Evolutionary conservation across 2,797 vertebrate genomes (phyloP), one percentile per base, ranked within the genome.

Genomic region (Peromyscus melanophrys): DNA sequence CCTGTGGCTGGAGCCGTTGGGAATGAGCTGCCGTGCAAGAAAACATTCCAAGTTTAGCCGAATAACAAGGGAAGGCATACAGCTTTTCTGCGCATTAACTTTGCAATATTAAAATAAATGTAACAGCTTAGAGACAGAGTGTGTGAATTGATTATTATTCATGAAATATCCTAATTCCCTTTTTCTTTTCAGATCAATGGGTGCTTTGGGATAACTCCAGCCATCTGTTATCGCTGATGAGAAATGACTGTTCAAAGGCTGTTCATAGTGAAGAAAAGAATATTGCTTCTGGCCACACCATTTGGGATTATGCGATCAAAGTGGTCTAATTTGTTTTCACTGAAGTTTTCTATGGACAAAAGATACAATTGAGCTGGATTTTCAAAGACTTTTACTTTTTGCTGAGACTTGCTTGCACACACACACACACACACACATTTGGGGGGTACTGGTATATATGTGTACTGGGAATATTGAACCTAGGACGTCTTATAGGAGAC

Each of bases 1-100:
- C 91, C 99, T 99, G 96, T 99, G 99, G 97, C 99, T 99, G 92
- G 99, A 99, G 97, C 99, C 98, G 2, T 98, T 99, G 37, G 98
- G 96, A 96, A 99, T 98, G 69, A 99, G 93, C 99, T 99, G 98
- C 2, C 87, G 37, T 34, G 97, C 7, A 97, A 96, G 1, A 69
- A 89, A 88, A 88, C 34, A 93, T 71, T 87, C 43, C 61, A 4
- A 31, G 55, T 73, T 95, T 77, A 96, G 88, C 96, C 69, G 73
- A 90, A 63, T 17, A 93, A 81, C n/a, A 92, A 4, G 27, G n/a
- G 71, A 89, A 81, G n/a, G 61, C 40, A 46, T n/a, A 92, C 57
- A 71, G 31, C 29, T 16, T 46, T 81, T 9, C 2, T 2, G 52
- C 19, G 77, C 2, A 57, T 27, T 13, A 37, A 93, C 43, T 52